A percentile compares a stretch with the other conserved stretches of the same genome.
Conservation (phyloP, 2,113 vertebrate species). For the Ciconia stormi region DNA sequence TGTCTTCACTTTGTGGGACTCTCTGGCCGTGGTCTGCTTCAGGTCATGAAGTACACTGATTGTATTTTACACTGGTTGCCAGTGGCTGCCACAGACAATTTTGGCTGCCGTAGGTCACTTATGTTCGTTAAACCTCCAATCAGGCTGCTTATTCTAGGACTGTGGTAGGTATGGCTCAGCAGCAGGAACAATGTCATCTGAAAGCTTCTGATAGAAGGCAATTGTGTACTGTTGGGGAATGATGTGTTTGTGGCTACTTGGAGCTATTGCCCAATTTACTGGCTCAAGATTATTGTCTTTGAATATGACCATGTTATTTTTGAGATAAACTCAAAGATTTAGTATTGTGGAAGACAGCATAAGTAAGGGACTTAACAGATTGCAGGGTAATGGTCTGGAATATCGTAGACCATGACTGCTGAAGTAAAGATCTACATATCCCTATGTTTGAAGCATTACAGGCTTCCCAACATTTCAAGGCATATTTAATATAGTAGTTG, state of each 20-base stretch:
- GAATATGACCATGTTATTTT: neutral
- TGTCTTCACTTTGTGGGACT: neutral
- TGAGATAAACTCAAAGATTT: neutral
- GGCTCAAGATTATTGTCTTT: neutral
- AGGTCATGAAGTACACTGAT: neutral
- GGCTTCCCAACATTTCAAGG: neutral
- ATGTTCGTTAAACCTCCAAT: fast-evolving
- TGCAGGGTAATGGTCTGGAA: neutral
- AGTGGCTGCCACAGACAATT: neutral
- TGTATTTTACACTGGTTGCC: neutral
- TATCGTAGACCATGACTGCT: neutral
- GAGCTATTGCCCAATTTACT: neutral
- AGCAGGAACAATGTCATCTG: neutral
- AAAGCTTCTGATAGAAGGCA: neutral
- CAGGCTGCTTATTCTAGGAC: neutral
- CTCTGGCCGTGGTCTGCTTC: neutral
- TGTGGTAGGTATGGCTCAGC: fast-evolving
- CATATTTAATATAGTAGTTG: neutral
- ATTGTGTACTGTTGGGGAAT: neutral
- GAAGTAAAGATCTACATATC: fast-evolving
- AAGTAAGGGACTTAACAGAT: neutral
- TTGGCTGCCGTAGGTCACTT: neutral
- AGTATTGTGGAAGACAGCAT: neutral
- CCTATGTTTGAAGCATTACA: fast-evolving
- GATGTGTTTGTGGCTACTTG: neutral